phyloP scores from a whole-genome alignment of 2,888 invertebrate species.

The Abrostola triplasia region DNA sequence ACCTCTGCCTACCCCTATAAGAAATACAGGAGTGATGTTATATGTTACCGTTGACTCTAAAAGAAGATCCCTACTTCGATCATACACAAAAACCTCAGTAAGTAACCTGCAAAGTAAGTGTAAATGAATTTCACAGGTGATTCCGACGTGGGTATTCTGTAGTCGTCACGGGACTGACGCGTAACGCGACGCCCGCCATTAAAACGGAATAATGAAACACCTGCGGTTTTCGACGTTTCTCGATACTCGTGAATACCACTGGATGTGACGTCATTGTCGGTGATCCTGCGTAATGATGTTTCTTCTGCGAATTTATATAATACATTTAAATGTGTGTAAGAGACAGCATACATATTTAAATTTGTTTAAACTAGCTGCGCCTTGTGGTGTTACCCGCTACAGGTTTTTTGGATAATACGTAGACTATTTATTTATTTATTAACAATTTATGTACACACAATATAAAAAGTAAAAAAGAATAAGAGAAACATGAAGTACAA shows the following conservation, averaged over 20 bases:
- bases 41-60: no score
- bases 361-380: no score
- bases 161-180: conserved; percentile 58
- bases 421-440: no score
- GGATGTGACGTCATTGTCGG: conserved; percentile 39
- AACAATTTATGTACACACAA: no score
- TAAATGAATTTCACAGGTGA: conserved; percentile 32
- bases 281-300: not conserved
- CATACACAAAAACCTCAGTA: not conserved
- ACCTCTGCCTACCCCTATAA: no score
- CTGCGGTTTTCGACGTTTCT: conserved; percentile 79
- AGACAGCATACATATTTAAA: no score
- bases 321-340: not conserved
- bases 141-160: conserved; percentile 21
- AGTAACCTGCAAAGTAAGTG: conserved; percentile 2
- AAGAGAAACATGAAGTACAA: no score
- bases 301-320: not conserved
- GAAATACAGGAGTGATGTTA: no score
- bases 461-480: no score
- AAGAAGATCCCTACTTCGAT: not conserved
- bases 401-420: no score
- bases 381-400: no score
- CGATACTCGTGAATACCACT: conserved; percentile 39
- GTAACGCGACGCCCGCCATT: conserved; percentile 81
- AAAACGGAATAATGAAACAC: conserved; percentile 86